These are phyloP conservation scores for Frankliniella intonsa DNA, from an alignment of 2,888 invertebrate genomes.

Conservation along the genomic window DNA sequence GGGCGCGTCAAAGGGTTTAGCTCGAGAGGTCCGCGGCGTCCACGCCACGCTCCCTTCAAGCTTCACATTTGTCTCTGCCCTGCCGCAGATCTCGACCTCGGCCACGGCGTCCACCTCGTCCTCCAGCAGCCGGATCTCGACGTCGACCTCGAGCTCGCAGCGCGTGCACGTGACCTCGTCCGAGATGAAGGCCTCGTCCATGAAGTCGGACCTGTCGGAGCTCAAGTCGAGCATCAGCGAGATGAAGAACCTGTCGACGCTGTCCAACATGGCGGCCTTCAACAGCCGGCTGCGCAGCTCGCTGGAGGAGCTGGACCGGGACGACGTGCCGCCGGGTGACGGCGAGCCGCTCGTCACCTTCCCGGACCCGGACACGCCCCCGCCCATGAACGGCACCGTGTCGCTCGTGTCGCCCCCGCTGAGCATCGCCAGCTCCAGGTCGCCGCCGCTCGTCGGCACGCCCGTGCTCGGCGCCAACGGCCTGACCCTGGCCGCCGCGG, in stretches of 20 bases:
- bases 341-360: constrained; percentile 70
- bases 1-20: no score
- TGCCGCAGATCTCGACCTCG: constrained; percentile 8
- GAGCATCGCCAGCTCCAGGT: background rate
- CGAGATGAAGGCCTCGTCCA: constrained; percentile 76
- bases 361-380: constrained; percentile 72
- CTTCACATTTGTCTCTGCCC: constrained; percentile 42
- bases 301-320: constrained; percentile 61
- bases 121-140: constrained; percentile 46
- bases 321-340: constrained; percentile 39
- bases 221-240: constrained; percentile 80
- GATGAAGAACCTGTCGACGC: constrained; percentile 66
- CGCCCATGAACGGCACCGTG: constrained; percentile 50
- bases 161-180: constrained; percentile 55
- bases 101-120: constrained; percentile 13
- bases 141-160: constrained; percentile 47
- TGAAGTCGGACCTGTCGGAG: constrained; percentile 73
- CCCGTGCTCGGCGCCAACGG: constrained; percentile 15
- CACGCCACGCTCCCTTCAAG: constrained; percentile 34
- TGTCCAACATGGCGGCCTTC: constrained; percentile 36
- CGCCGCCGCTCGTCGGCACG: constrained; percentile 18
- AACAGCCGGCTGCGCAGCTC: constrained; percentile 62
- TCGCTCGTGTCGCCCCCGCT: constrained; percentile 43
- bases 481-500: background rate
- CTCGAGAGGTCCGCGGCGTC: no score